Percentiles rank a stretch among this genome's conserved stretches.
Conservation (phyloP, 23 tunicate species). For the Clavelina lepadiformis region DNA sequence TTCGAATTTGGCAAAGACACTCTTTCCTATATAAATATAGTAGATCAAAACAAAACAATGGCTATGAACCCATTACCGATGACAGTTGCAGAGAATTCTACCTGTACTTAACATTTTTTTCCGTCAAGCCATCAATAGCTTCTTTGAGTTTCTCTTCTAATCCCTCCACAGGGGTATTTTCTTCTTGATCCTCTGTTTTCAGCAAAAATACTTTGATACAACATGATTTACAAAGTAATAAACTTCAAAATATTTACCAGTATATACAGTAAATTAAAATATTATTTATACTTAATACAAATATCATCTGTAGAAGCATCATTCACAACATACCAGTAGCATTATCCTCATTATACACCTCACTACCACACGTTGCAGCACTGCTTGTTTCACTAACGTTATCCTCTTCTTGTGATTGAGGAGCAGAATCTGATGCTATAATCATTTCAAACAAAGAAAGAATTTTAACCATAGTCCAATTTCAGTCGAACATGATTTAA, state of each 20-base stretch:
- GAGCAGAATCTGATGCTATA: constrained; percentile 28
- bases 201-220: no score
- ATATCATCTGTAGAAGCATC: background rate
- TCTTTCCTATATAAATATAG: constrained; percentile 26
- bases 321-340: constrained; percentile 14
- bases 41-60: background rate
- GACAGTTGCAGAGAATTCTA: no score
- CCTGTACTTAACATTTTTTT: constrained; percentile 65
- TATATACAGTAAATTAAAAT: no score
- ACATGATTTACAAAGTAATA: background rate
- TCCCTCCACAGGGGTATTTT: constrained; percentile 12
- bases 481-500: no score
- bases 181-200: constrained; percentile 35
- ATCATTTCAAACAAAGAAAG: constrained; percentile 2
- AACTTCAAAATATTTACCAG: no score
- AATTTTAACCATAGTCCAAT: background rate
- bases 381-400: constrained; percentile 74
- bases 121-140: constrained; percentile 74
- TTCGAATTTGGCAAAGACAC: constrained; percentile 44
- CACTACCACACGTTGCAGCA: constrained; percentile 40
- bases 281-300: no score
- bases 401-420: constrained; percentile 62
- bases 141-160: constrained; percentile 63
- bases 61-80: no score
- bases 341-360: constrained; percentile 27